Evolutionary conservation across 2,113 vertebrate species (phyloP), one percentile per base, ranked within the genome.

Genomic region (Peucedramus taeniatus): DNA sequence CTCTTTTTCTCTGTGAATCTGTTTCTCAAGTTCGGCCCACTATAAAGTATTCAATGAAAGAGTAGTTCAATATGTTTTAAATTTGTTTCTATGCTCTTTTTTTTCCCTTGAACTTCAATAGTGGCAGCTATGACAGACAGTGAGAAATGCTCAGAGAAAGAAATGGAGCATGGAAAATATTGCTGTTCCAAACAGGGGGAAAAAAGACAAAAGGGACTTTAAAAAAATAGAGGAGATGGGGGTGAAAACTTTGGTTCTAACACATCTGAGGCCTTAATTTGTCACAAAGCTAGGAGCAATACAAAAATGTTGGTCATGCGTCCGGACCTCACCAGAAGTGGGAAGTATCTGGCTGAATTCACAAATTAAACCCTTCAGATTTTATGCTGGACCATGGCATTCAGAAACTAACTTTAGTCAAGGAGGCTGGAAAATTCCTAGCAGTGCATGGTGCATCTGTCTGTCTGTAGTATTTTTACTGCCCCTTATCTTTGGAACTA

Each of bases 241-340:
- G 30, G 8, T 1, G 6, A 47, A 45, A 93, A 57, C 53, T 57
- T 89, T 65, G 3, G 0, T 78, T 71, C 44, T 78, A 37, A 23
- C 20, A 5, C 10, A 47, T 51, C 6, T 57, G 13, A 82, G 30
- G 7, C 11, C 11, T 72, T 61, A 45, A 49, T 50, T 53, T 66
- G 11, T n/a, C 54, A 65, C 7, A 19, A 56, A n/a, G 13, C 4
- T 76, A 50, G 13, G 4, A 81, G 5, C 2, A 10, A 11, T 44
- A 26, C 1, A 4, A 88, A 81, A 87, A 31, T 18, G 7, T n/a
- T 4, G 1, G 15, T 31, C 0, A 0, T 51, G 7, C 28, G 21
- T 33, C 20, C 2, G 3, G 21, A 84, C 23, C 6, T 75, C 24
- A 30, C 10, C 22, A 68, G 72, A 83, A 79, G 5, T 2, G 5